Conservation (phyloP, 2,888 invertebrate species). For the Dascillus cervinus region DNA sequence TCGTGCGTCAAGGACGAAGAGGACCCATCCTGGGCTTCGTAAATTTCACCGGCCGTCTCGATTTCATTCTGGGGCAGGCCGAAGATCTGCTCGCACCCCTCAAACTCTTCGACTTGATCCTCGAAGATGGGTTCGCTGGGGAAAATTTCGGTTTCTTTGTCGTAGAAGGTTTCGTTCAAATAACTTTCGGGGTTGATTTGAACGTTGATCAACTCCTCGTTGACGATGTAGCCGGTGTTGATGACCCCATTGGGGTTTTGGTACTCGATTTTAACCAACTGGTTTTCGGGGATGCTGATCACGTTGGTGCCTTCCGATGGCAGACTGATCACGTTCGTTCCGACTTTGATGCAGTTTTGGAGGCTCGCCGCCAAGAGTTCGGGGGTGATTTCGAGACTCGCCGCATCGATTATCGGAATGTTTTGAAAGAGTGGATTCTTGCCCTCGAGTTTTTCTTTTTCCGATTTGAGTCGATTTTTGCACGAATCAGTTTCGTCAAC, state of each 20-base stretch:
- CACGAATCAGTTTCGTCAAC: too few relatives aligned
- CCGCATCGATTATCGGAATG: too few relatives aligned
- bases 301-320: slow-evolving; percentile 28
- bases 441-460: too few relatives aligned
- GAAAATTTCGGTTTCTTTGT: slow-evolving; percentile 3
- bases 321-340: neutral
- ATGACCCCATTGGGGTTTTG: slow-evolving; percentile 33
- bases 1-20: neutral
- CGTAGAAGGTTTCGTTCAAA: slow-evolving; percentile 1
- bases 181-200: slow-evolving; percentile 4
- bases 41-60: slow-evolving; percentile 6
- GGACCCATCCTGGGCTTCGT: slow-evolving; percentile 5
- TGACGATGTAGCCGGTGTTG: slow-evolving; percentile 36
- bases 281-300: slow-evolving; percentile 31
- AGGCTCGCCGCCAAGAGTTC: too few relatives aligned
- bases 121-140: slow-evolving; percentile 6
- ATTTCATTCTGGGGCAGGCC: slow-evolving; percentile 13
- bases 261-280: slow-evolving; percentile 37
- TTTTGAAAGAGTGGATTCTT: too few relatives aligned
- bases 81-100: slow-evolving; percentile 12
- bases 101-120: slow-evolving; percentile 10
- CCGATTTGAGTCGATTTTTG: too few relatives aligned
- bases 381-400: too few relatives aligned
- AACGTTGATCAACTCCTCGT: slow-evolving; percentile 21
- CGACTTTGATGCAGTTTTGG: neutral